Evolutionary conservation across 1,140 invertebrate species (phyloP).

Genomic region (Drosophila fuyamai): DNA sequence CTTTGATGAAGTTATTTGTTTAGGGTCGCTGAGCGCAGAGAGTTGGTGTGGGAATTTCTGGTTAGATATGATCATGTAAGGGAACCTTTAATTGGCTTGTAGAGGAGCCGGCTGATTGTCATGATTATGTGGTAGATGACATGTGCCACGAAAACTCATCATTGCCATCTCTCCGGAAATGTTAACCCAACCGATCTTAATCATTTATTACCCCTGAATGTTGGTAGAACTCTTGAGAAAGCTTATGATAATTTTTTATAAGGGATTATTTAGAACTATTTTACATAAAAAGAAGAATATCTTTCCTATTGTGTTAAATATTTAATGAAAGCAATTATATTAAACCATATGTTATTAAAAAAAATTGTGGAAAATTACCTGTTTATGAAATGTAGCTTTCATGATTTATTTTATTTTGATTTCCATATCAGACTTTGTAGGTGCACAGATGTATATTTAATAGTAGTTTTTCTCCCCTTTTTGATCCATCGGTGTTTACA

Average conservation of each 20-base stretch:
- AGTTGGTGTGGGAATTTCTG: slow-evolving; percentile 21
- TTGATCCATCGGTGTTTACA: slow-evolving; percentile 23
- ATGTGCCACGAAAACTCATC: slow-evolving; percentile 1
- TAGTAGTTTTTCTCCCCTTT: neutral
- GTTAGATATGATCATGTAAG: slow-evolving; percentile 46
- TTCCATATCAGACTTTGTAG: slow-evolving; percentile 14
- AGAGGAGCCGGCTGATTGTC: slow-evolving; percentile 3
- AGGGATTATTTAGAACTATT: too few species aligned
- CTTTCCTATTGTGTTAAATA: too few species aligned
- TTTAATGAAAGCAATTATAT: too few species aligned
- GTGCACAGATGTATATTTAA: slow-evolving; percentile 14
- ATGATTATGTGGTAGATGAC: slow-evolving; percentile 19
- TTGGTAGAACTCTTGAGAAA: neutral
- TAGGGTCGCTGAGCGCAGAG: slow-evolving; percentile 52
- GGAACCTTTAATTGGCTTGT: slow-evolving; percentile 56
- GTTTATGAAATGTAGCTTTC: neutral
- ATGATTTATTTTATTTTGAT: neutral
- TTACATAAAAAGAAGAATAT: too few species aligned
- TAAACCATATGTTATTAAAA: neutral
- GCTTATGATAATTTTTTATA: neutral
- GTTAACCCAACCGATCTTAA: slow-evolving; percentile 4
- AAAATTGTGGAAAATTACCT: neutral
- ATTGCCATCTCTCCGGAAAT: neutral
- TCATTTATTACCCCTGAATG: neutral
- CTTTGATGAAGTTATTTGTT: slow-evolving; percentile 73